Base-by-base conservation (phyloP, 2,113 vertebrate genomes). In the Nycticryphes semicollaris region DNA sequence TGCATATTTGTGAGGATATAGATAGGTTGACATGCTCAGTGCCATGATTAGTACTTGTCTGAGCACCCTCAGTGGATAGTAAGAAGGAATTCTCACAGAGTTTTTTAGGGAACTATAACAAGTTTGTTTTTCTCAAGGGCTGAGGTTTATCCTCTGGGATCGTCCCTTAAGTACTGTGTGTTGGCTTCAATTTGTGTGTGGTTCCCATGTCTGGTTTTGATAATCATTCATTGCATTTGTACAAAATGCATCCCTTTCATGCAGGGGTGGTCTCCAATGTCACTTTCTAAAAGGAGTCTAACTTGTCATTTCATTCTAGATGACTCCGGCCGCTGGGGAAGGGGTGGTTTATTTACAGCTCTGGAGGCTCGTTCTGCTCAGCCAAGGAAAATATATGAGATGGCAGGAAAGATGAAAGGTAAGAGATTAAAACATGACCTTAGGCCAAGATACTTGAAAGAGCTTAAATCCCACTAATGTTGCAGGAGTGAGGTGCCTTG, bases 381-480 rank as follows among this genome's bases (percentile, higher is more conserved):
- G 92, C 98, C 99, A 53, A 98, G 97, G 33, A 99, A 97, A 94
- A 97, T 98, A 37, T 99, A 99, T 30, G 99, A 99, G 94, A 78
- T 98, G 89, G 99, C 99, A 41, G 99, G 99, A 59, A 98, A 98
- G 91, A 99, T 99, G 99, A 98, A 99, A 97, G 99, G 99, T 99
- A 87, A 95, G 92, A 87, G 67, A 83, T 73, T 62, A 87, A 94
- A 91, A 80, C 12, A 17, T 31, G 15, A 85, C 74, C n/a, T 45
- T 86, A 79, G 57, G 24, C 35, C 75, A 85, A 85, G 74, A 28
- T 27, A 76, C 53, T 57, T 76, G 14, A 73, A 90, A 53, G 37
- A 79, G 37, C 20, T 90, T 64, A 51, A 88, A 35, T 63, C 53
- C 8, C 33, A 39, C 22, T 73, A 50, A 62, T 74, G 43, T 28